Evolutionary conservation across 1,140 invertebrate species (phyloP).

Genomic region (Trichonephila clavata): DNA sequence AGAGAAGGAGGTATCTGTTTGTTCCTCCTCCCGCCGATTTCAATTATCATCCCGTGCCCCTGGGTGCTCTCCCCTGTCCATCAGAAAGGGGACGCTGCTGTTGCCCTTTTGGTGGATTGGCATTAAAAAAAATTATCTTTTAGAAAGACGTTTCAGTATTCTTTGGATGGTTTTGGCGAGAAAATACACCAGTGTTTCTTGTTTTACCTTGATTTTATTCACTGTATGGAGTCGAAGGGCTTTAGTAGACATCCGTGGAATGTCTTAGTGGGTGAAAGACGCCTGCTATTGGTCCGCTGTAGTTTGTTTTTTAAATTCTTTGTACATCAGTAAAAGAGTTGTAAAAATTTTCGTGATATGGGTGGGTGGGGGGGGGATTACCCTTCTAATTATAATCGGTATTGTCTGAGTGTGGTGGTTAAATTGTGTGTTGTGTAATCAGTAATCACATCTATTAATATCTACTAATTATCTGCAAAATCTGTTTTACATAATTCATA

Average conservation of each 20-base stretch:
- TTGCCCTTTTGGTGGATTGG: neutral
- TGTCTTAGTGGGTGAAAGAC: neutral
- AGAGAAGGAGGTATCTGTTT: conserved; percentile 43
- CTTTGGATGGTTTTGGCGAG: neutral
- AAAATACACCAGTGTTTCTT: neutral
- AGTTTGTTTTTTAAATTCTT: neutral
- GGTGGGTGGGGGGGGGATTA: too few species aligned
- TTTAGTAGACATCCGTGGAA: neutral
- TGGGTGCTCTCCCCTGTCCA: conserved; percentile 16
- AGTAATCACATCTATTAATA: too few species aligned
- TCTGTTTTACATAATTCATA: too few species aligned
- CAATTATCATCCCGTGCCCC: conserved; percentile 56
- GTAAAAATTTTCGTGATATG: too few species aligned
- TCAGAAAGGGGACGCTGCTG: conserved; percentile 3
- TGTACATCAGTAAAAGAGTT: neutral
- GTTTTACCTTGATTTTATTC: neutral
- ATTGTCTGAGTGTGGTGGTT: too few species aligned
- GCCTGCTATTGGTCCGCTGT: neutral
- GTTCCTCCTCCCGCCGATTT: conserved; percentile 43
- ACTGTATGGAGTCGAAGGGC: neutral
- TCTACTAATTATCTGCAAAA: too few species aligned
- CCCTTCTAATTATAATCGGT: too few species aligned
- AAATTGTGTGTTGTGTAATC: too few species aligned
- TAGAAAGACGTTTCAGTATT: neutral
- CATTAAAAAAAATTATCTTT: neutral